Evolutionary conservation across 2,888 invertebrate species (phyloP).

Genomic region (Eulithis prunata): DNA sequence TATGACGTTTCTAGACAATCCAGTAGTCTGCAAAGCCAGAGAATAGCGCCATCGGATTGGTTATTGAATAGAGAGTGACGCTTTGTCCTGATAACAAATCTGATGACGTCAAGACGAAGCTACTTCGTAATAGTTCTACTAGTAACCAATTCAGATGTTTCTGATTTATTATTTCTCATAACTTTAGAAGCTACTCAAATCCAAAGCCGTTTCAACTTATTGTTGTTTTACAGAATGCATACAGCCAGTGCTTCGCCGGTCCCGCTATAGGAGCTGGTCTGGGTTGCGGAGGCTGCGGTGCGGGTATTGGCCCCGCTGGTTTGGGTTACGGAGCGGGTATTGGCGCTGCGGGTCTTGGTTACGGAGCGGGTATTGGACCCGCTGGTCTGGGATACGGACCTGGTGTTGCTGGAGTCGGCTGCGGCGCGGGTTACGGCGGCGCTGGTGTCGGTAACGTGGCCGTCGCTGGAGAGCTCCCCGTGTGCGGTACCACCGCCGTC

Average conservation of each 20-base stretch:
- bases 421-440: constrained; percentile 38
- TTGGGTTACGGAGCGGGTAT: constrained; percentile 2
- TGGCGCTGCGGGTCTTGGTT: constrained; percentile 12
- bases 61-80: too few species aligned
- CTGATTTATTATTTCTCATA: too few species aligned
- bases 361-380: constrained; percentile 10
- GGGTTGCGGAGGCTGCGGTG: constrained; percentile 11
- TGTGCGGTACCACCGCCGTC: constrained; percentile 48
- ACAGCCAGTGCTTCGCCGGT: constrained; percentile 34
- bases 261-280: constrained; percentile 22
- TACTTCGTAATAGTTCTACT: too few species aligned
- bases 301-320: constrained; percentile 13
- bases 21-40: too few species aligned
- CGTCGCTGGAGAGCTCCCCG: constrained; percentile 45
- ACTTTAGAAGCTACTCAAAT: too few species aligned
- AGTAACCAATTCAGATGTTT: too few species aligned
- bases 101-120: too few species aligned
- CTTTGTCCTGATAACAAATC: too few species aligned
- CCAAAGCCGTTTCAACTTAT: too few species aligned
- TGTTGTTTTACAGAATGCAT: constrained; percentile 35
- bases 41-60: too few species aligned
- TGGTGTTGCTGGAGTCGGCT: too few species aligned
- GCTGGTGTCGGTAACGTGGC: constrained; percentile 44
- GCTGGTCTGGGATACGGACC: constrained; percentile 20
- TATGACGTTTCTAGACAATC: too few species aligned